Evolutionary conservation across 2,797 vertebrate genomes (phyloP).

Genomic region (Schizopygopsis malacanthus): DNA sequence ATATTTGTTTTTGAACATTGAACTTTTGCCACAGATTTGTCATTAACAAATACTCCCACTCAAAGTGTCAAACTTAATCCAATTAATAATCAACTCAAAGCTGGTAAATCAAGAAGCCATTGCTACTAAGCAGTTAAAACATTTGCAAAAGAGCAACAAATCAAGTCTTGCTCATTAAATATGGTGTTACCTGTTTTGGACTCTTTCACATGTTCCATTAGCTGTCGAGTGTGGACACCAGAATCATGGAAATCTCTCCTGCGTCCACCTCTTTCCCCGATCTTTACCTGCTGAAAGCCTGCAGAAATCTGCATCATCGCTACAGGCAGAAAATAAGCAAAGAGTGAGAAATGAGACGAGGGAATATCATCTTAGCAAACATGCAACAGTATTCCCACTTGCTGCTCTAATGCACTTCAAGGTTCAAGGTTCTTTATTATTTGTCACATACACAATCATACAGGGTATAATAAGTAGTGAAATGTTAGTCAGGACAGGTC

Average conservation of each 20-base stretch:
- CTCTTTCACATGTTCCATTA: slow-evolving; percentile 87
- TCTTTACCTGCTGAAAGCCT: slow-evolving; percentile 87
- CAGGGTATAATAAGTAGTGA: too few relatives aligned
- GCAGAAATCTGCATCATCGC: slow-evolving; percentile 82
- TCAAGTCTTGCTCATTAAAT: neutral
- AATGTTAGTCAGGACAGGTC: too few relatives aligned
- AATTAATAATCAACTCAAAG: neutral
- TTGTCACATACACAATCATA: too few relatives aligned
- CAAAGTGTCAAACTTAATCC: neutral
- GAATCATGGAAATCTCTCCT: slow-evolving; percentile 86
- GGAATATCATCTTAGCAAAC: neutral
- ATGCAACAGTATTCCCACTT: neutral
- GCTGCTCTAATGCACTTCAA: neutral
- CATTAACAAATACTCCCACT: neutral
- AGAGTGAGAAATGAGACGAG: neutral
- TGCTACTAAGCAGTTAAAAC: neutral
- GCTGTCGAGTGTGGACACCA: slow-evolving; percentile 87
- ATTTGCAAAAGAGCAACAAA: neutral
- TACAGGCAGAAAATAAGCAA: slow-evolving; percentile 37
- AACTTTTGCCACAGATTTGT: neutral
- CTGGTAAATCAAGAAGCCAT: neutral
- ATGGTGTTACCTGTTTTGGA: slow-evolving; percentile 84
- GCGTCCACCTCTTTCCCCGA: slow-evolving; percentile 88
- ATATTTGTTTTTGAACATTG: neutral
- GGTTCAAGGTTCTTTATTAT: too few relatives aligned